Percentiles rank a stretch among this genome's conserved stretches.
phyloP scores from a whole-genome alignment of 2,797 vertebrate genomes.

The Todus mexicanus region DNA sequence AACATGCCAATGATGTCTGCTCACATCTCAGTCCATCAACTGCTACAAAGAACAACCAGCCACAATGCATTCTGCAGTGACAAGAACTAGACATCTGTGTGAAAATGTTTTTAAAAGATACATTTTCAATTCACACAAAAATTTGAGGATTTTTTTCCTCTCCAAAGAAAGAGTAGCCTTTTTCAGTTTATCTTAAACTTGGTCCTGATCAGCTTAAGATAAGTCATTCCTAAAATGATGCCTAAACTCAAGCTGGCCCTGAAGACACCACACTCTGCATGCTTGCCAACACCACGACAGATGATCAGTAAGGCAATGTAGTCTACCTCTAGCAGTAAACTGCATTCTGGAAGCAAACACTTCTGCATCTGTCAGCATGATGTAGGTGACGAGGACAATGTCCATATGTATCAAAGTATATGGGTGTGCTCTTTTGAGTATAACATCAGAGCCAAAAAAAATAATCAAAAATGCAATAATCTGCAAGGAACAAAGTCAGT shows the following conservation, averaged over 20 bases:
- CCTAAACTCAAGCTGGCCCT: not conserved
- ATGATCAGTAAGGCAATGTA: not conserved
- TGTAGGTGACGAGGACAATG: accelerated
- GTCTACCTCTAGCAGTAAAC: not conserved
- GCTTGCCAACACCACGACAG: not conserved
- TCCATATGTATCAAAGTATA: not conserved
- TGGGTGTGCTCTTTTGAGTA: not conserved
- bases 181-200: not conserved
- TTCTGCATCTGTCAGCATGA: not conserved
- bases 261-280: not conserved
- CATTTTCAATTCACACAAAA: not conserved
- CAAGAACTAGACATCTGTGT: too few relatives aligned
- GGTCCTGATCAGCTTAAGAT: not conserved
- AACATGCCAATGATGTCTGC: accelerated
- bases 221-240: not conserved
- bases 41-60: not conserved
- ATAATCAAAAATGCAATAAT: not conserved
- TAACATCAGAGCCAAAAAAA: not conserved
- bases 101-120: accelerated
- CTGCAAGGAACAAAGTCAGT: not conserved
- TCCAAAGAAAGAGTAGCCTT: not conserved
- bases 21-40: not conserved
- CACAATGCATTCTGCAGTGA: not conserved
- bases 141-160: not conserved
- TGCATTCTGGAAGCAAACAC: not conserved